Conservation (phyloP, 2,797 vertebrate species). For the Lutjanus argentimaculatus region DNA sequence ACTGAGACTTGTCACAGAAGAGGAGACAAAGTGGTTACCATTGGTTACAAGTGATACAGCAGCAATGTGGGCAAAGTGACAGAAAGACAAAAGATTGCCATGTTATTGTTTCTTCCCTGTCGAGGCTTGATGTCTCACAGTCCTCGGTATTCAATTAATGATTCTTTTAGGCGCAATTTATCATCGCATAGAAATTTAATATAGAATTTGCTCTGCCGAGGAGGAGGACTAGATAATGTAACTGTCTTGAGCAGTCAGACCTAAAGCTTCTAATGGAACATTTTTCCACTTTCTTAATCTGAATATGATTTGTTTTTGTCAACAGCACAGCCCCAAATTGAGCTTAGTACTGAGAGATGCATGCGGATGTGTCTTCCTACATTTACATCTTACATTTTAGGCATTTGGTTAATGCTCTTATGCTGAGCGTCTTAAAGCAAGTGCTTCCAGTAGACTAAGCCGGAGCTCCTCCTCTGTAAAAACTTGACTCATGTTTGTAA, state of each 20-base stretch:
- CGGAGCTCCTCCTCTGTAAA: slow-evolving; percentile 21
- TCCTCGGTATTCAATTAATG: slow-evolving; percentile 24
- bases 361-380: slow-evolving; percentile 19
- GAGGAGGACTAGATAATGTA: slow-evolving; percentile 29
- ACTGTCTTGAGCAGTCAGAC: not conserved
- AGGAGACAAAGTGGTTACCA: slow-evolving; percentile 21
- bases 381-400: slow-evolving; percentile 41
- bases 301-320: slow-evolving; percentile 39
- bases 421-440: slow-evolving; percentile 48
- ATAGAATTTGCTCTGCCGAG: slow-evolving; percentile 18
- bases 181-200: slow-evolving; percentile 35
- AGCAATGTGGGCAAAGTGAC: slow-evolving; percentile 33
- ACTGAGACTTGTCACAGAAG: slow-evolving; percentile 11
- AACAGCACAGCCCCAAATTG: slow-evolving; percentile 19
- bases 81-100: slow-evolving; percentile 24
- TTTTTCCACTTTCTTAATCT: slow-evolving; percentile 23
- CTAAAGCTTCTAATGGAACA: slow-evolving; percentile 15
- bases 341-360: slow-evolving; percentile 12
- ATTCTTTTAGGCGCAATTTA: slow-evolving; percentile 30
- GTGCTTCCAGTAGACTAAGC: slow-evolving; percentile 35
- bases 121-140: slow-evolving; percentile 31
- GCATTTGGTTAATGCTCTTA: slow-evolving; percentile 51
- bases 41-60: slow-evolving; percentile 30
- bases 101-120: slow-evolving; percentile 33
- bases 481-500: slow-evolving; percentile 42